phyloP scores from a whole-genome alignment of 92 coral and sea anemone genomes.

The Phenganax subtilis region DNA sequence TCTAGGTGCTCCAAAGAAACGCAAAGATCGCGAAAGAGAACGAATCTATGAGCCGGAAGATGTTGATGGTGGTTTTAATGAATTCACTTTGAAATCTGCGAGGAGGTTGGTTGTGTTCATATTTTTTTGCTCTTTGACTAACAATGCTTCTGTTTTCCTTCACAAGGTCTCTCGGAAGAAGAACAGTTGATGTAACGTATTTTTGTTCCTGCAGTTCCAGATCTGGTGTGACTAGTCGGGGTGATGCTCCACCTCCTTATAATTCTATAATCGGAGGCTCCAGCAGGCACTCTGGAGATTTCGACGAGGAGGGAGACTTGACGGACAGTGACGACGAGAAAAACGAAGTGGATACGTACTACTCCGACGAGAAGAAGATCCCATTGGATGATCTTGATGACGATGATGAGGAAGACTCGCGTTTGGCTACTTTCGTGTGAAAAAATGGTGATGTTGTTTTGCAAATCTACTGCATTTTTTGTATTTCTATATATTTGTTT shows the following conservation, averaged over 20 bases:
- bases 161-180: no score
- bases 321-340: slow-evolving; percentile 37
- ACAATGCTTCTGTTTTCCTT: no score
- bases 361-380: slow-evolving; percentile 38
- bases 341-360: slow-evolving; percentile 36
- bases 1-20: slow-evolving; percentile 35
- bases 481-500: slow-evolving; percentile 8
- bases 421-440: slow-evolving; percentile 38
- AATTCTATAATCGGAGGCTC: slow-evolving; percentile 13
- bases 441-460: neutral
- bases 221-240: slow-evolving; percentile 35
- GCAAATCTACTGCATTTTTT: neutral
- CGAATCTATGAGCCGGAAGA: slow-evolving; percentile 36
- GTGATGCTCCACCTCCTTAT: slow-evolving; percentile 29
- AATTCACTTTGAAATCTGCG: slow-evolving; percentile 32
- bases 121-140: no score
- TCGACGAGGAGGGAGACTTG: slow-evolving; percentile 29
- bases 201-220: slow-evolving; percentile 7
- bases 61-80: slow-evolving; percentile 38
- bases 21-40: slow-evolving; percentile 37
- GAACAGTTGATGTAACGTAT: neutral
- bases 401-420: slow-evolving; percentile 29
- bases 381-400: slow-evolving; percentile 36
- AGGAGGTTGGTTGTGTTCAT: slow-evolving; percentile 10
- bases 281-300: slow-evolving; percentile 38